These are phyloP conservation scores for Periphyllus acericola DNA, from an alignment of 2,888 invertebrate genomes.

Conservation along the genomic window DNA sequence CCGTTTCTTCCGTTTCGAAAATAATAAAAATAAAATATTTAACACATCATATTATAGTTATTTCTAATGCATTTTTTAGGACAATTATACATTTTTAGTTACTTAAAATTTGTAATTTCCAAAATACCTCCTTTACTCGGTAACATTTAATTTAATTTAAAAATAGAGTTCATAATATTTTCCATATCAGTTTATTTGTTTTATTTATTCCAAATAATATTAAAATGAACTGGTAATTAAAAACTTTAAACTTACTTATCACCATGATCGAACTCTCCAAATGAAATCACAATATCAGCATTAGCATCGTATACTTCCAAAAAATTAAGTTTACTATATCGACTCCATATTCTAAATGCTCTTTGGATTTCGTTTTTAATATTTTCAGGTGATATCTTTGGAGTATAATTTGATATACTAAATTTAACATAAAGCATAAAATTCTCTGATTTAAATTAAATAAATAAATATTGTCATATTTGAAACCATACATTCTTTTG, in stretches of 20 bases:
- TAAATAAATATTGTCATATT: too few relatives aligned
- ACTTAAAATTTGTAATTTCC: too few relatives aligned
- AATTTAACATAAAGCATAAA: slow-evolving; percentile 43
- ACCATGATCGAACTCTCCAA: slow-evolving; percentile 77
- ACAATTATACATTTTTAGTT: too few relatives aligned
- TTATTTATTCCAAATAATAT: too few relatives aligned
- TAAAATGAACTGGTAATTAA: too few relatives aligned
- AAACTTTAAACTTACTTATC: slow-evolving; percentile 71
- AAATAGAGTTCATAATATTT: too few relatives aligned
- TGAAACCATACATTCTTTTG: too few relatives aligned
- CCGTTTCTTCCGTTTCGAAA: not conserved
- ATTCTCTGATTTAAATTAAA: too few relatives aligned
- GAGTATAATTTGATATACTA: slow-evolving; percentile 78
- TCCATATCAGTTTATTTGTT: too few relatives aligned
- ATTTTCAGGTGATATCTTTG: slow-evolving; percentile 71
- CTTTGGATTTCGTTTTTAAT: slow-evolving; percentile 72
- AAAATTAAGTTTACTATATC: slow-evolving; percentile 74
- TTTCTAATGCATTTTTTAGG: not conserved
- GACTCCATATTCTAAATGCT: slow-evolving; percentile 78
- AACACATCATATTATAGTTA: not conserved
- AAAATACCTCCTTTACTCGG: too few relatives aligned
- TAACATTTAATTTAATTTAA: too few relatives aligned
- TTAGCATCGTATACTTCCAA: slow-evolving; percentile 68
- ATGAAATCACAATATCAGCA: slow-evolving; percentile 81
- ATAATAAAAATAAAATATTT: not conserved